Evolutionary conservation across 2,888 invertebrate genomes (phyloP).

Genomic region (Phalera bucephala): DNA sequence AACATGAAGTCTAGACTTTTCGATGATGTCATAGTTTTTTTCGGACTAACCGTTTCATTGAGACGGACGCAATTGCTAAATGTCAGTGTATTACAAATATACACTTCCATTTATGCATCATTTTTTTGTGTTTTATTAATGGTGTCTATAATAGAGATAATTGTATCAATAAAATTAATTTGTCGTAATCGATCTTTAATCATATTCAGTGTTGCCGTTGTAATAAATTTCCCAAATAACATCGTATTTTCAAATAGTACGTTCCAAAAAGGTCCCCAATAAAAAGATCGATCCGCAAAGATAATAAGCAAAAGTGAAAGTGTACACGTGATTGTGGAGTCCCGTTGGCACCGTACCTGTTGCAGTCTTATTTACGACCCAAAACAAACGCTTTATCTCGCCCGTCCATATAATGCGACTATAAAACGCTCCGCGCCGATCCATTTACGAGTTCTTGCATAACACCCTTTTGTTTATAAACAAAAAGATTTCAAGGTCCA

Average conservation of each 20-base stretch:
- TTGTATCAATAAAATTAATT: no score
- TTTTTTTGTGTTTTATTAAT: neutral
- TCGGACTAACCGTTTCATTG: neutral
- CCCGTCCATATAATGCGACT: slow-evolving; percentile 75
- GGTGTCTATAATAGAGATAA: no score
- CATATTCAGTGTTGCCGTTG: no score
- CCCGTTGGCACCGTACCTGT: slow-evolving; percentile 79
- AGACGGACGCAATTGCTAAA: neutral
- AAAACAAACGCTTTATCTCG: slow-evolving; percentile 82
- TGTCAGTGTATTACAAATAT: no score
- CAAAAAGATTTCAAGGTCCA: slow-evolving; percentile 73
- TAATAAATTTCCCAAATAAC: no score
- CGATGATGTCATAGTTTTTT: slow-evolving; percentile 5
- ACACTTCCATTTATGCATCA: neutral
- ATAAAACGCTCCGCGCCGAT: slow-evolving; percentile 69
- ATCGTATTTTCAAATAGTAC: no score
- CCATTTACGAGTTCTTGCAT: slow-evolving; percentile 73
- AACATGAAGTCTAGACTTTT: slow-evolving; percentile 9
- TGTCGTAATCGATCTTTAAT: no score
- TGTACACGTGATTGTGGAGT: slow-evolving; percentile 73
- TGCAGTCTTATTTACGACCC: slow-evolving; percentile 82
- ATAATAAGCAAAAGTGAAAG: slow-evolving; percentile 77
- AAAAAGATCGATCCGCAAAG: slow-evolving; percentile 63
- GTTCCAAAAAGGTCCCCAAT: no score
- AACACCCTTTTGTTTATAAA: slow-evolving; percentile 80